Evolutionary conservation across 1,140 invertebrate genomes (phyloP).

Genomic region (Euwallacea similis): DNA sequence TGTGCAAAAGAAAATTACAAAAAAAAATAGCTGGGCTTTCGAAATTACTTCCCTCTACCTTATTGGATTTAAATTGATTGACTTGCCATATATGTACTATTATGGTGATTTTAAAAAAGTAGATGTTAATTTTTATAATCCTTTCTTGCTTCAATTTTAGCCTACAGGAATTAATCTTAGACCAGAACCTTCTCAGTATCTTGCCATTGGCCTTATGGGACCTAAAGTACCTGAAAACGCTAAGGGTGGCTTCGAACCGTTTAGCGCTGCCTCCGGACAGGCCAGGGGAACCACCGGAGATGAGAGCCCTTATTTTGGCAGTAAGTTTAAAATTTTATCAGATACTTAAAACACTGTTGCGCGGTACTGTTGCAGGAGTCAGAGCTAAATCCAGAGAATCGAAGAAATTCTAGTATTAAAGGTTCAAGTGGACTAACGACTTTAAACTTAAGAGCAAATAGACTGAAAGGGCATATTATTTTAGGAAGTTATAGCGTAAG

Average conservation of each 20-base stretch:
- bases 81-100: too few species aligned
- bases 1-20: too few species aligned
- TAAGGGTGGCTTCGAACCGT: constrained; percentile 66
- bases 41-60: too few species aligned
- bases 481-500: constrained; percentile 81
- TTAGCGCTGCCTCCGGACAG: constrained; percentile 57
- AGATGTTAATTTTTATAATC: background rate
- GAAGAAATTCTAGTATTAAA: constrained; percentile 16
- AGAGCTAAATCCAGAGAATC: constrained; percentile 41
- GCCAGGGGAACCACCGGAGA: constrained; percentile 52
- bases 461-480: constrained; percentile 78
- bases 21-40: too few species aligned
- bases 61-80: too few species aligned
- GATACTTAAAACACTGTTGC: background rate
- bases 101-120: too few species aligned
- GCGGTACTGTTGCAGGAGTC: constrained; percentile 36
- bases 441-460: constrained; percentile 73
- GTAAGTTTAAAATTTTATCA: constrained; percentile 42
- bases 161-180: constrained; percentile 68
- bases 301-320: constrained; percentile 56
- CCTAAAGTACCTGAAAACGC: constrained; percentile 60
- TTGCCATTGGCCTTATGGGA: constrained; percentile 62
- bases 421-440: constrained; percentile 58
- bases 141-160: constrained; percentile 54
- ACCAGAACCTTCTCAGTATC: constrained; percentile 68